Base-by-base conservation (phyloP, 2,888 invertebrate species). In the Synanthedon tipuliformis region DNA sequence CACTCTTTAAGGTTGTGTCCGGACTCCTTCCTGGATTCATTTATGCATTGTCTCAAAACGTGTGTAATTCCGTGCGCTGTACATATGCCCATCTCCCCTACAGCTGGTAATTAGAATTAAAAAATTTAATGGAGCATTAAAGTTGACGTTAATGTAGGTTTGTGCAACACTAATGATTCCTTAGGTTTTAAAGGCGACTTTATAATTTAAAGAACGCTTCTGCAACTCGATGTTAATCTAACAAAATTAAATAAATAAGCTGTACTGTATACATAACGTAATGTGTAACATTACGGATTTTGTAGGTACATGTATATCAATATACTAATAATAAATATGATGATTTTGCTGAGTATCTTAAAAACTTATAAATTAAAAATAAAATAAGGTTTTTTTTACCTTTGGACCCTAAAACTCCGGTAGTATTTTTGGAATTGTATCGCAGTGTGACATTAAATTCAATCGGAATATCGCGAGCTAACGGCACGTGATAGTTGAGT, bases 401-500 rank as follows among this genome's bases (percentile, higher is more conserved):
- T 88, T 93, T 94, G 0, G 93, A 90, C 23, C 92, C 89, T 34
- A 93, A 72, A 18, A 93, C 89, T 34, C 93, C 92, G 3, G 83
- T 68, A 0, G 88, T 83, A 75, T 93, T 93, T 15, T 89, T 86
- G 40, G 89, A 84, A 64, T 92, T 91, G 61, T 89, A 88, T 34
- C 89, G 78, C 53, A 94, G 85, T 50, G 87, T 85, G 0, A 93
- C 81, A 51, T 90, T 83, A 57, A 92, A 91, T 65, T 91, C 89
- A 0, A 89, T 80, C 0, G 93, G 93, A 59, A 93, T 92, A 63
- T 94, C 93, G 59, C 88, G 88, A 0, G 89, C 88, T 5, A 92
- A 89, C 0, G 91, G 92, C 3, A 91, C 89, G 67, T 92, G 92
- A 67, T 93, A 93, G 51, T 82, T 90, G 89, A 94, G 91, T 1